These are phyloP conservation scores for Zaprionus taronus DNA, from an alignment of 1,140 invertebrate genomes.

Conservation along the genomic window DNA sequence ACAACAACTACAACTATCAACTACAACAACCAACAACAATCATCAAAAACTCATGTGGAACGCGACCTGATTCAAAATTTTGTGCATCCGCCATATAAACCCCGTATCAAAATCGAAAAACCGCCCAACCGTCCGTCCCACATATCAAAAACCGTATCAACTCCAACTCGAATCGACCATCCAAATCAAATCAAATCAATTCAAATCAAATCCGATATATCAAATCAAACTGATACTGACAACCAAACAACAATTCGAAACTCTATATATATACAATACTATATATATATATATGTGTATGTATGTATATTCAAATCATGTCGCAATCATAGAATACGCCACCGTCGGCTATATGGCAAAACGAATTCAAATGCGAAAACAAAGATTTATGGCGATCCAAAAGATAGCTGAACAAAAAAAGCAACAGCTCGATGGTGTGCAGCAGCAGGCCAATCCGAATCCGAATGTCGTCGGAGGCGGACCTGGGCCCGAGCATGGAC, in stretches of 20 bases:
- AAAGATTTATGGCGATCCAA: constrained; percentile 93
- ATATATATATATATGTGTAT: constrained; percentile 1
- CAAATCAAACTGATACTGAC: constrained; percentile 50
- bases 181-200: constrained; percentile 4
- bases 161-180: constrained; percentile 88
- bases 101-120: constrained; percentile 20
- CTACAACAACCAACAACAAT: constrained; percentile 43
- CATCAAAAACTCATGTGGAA: constrained; percentile 49
- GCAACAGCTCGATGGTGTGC: constrained; percentile 89
- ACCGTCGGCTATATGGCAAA: constrained; percentile 98
- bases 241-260: constrained; percentile 60
- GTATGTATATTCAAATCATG: constrained; percentile 62
- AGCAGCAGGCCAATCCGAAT: constrained; percentile 85
- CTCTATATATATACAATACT: constrained; percentile 23
- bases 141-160: constrained; percentile 24
- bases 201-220: constrained; percentile 15
- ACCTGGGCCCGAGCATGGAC: constrained; percentile 84
- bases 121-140: constrained; percentile 41
- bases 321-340: constrained; percentile 91
- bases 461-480: constrained; percentile 78
- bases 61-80: constrained; percentile 46
- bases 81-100: constrained; percentile 45
- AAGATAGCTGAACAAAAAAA: constrained; percentile 96
- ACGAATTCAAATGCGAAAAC: constrained; percentile 97
- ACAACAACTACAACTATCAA: constrained; percentile 41